Base-by-base conservation (phyloP, 2,888 invertebrate genomes). In the Pinctada fucata region DNA sequence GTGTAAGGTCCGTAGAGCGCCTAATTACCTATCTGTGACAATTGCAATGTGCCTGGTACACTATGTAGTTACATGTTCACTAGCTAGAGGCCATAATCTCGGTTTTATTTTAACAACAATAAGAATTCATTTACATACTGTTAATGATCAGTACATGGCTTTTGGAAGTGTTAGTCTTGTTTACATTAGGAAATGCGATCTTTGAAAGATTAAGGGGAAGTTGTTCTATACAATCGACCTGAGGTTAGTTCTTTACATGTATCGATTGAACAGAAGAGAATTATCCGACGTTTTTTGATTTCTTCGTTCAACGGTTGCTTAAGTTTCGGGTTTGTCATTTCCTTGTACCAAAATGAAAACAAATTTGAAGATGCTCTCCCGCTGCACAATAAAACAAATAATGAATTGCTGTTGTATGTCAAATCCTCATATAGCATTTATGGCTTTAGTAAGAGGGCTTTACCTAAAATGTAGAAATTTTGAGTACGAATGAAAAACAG, bases 11-110 rank as follows among this genome's bases (percentile, higher is more conserved):
- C 31, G 31, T 31, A 31, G 31, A 31, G 31, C 6, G 58, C 8
- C 58, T 58, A 58, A 58, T 58, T 58, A 58, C 58, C 6, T 58
- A 58, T 58, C 58, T 58, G 13, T 58, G 58, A 58, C 58, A 58
- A 58, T 58, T 58, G 58, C 58, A 58, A 58, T 58, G 58, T 58
- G 58, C 58, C 13, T 58, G 58, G 58, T 58, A 58, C 58, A 58
- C 58, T 58, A 13, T 58, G 58, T 58, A 6, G 13, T 58, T 58
- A 58, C 58, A 58, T 10, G 58, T 58, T 58, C 8, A 10, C 8
- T 58, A 6, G 58, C 58, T 58, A 58, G 58, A 58, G 58, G 58
- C 58, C 58, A 58, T 58, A 58, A 13, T 58, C 58, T 13, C 13
- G 8, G 58, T 58, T 58, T 58, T 58, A 58, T 58, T 58, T 58